A percentile compares a stretch with the other conserved stretches of the same genome.
Evolutionary conservation across 1,140 invertebrate species (phyloP).

Genomic region (Arctopsyche grandis): DNA sequence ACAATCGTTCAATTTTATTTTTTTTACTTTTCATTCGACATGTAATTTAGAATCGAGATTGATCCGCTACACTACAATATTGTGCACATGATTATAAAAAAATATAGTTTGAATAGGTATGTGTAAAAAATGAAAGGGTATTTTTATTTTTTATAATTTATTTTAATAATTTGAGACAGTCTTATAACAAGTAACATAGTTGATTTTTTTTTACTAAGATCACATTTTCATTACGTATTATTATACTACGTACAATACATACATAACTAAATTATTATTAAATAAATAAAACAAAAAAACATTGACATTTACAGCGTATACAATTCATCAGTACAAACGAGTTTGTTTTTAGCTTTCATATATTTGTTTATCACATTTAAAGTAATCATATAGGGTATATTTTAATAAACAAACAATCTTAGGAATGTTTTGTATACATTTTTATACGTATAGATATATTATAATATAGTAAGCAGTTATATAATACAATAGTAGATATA

Average conservation of each 20-base stretch:
- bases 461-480: no score
- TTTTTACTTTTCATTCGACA: background rate
- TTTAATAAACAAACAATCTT: background rate
- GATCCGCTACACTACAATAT: background rate
- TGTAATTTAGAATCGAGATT: conserved; percentile 8
- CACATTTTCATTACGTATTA: background rate
- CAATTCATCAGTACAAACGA: conserved; percentile 2
- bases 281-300: background rate
- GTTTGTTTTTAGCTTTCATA: background rate
- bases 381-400: no score
- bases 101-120: no score
- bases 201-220: conserved; percentile 2
- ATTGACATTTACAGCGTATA: background rate
- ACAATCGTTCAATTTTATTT: background rate
- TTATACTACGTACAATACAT: background rate
- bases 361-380: no score
- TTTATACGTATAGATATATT: background rate
- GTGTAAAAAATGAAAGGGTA: no score
- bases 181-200: conserved; percentile 27
- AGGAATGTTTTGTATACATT: conserved; percentile 17
- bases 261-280: background rate
- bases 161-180: conserved; percentile 27
- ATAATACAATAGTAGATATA: no score
- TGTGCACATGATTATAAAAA: no score
- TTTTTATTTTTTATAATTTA: background rate